Base-by-base conservation (phyloP, 2,113 vertebrate genomes). In the Melospiza melodia region DNA sequence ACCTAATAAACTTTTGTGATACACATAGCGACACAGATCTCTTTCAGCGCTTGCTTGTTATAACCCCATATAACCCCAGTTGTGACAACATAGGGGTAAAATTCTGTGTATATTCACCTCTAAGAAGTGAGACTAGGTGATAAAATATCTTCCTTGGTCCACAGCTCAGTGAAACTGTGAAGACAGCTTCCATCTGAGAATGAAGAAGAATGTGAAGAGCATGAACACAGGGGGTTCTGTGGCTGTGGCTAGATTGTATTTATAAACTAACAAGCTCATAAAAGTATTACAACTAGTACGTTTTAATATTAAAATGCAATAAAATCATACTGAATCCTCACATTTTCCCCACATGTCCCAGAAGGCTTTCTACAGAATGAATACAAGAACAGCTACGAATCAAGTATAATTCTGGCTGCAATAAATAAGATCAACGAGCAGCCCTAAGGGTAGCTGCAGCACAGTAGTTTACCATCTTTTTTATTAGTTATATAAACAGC, bases 261-360 rank as follows among this genome's bases (percentile, higher is more conserved):
- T 96, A 81, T 81, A 96, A 87, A 84, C 39, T 90, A 96, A 95
- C 69, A 87, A 89, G 51, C 74, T 55, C 43, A 79, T 91, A 84
- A 83, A 93, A 93, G 54, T 61, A 92, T 96, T 95, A 94, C 61
- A 82, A 75, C 55, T 62, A 77, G 68, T 96, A 82, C 18, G 57
- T 91, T 97, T 97, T 94, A 93, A 63, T 95, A 97, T 94, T 96
- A 94, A 96, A 96, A 95, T 93, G 76, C 61, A 90, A 83, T 94
- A 85, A 89, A 94, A 86, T 76, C 59, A 51, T 72, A 71, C 46
- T 51, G 95, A 94, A 95, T 95, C 76, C 80, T 96, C 57, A 89
- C 22, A 59, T 91, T 92, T 91, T 46, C 54, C 43, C 49, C 85
- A 37, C 25, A 19, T 48, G 33, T 87, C 78, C 74, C 78, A 63